phyloP scores from a whole-genome alignment of 2,113 vertebrate genomes.

The Hydropotes inermis region DNA sequence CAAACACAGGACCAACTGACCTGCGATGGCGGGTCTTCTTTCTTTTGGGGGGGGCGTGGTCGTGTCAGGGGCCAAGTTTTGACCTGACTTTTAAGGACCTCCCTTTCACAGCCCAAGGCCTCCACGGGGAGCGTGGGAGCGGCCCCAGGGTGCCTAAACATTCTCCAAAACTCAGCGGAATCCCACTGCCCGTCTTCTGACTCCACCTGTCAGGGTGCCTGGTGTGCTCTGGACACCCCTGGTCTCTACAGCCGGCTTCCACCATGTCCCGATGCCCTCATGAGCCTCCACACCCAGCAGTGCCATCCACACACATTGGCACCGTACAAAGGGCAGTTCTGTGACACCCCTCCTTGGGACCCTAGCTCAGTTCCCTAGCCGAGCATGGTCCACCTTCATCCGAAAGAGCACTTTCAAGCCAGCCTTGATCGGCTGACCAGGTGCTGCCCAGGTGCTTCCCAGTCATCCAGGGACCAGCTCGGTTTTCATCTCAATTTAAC shows the following conservation, averaged over 20 bases:
- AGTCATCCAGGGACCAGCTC: not conserved
- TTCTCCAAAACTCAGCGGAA: fast-evolving
- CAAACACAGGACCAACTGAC: not conserved
- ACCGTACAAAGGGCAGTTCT: not conserved
- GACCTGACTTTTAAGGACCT: not conserved
- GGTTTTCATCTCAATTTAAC: not conserved
- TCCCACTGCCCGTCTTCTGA: fast-evolving
- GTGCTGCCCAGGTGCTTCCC: not conserved
- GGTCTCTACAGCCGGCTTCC: not conserved
- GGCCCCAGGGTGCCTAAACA: fast-evolving
- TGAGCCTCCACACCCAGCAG: too few species aligned
- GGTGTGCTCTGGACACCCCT: not conserved
- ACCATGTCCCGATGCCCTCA: not conserved
- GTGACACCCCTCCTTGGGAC: not conserved
- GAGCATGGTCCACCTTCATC: not conserved
- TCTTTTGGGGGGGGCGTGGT: not conserved
- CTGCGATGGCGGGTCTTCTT: fast-evolving
- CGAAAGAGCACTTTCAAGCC: not conserved
- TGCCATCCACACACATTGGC: fast-evolving
- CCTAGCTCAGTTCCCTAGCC: fast-evolving
- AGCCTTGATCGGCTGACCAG: not conserved
- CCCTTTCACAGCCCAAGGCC: not conserved
- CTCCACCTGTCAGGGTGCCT: fast-evolving
- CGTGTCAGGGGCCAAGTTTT: not conserved
- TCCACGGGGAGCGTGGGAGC: fast-evolving